phyloP scores from a whole-genome alignment of 2,888 invertebrate species.

The Trimorus sp. region DNA sequence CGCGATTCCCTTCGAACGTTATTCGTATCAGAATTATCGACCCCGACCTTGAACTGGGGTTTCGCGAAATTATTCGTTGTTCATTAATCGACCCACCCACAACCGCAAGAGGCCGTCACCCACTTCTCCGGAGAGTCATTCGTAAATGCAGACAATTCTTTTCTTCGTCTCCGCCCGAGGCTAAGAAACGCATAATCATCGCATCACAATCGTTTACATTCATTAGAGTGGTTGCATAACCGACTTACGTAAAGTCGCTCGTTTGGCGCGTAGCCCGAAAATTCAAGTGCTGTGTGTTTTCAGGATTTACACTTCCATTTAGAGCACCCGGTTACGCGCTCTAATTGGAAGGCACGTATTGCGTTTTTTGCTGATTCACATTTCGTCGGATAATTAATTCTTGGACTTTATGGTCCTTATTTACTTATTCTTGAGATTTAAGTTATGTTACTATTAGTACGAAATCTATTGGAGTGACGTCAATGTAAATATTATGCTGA shows the following conservation, averaged over 20 bases:
- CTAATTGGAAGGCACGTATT: too few relatives aligned
- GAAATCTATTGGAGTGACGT: too few relatives aligned
- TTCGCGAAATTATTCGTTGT: constrained; percentile 32
- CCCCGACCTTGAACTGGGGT: constrained; percentile 44
- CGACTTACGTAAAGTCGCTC: constrained; percentile 49
- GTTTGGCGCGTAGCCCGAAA: constrained; percentile 35
- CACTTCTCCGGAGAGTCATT: constrained; percentile 44
- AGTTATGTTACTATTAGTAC: too few relatives aligned
- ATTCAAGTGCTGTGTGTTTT: constrained; percentile 13
- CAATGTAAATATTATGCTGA: too few relatives aligned
- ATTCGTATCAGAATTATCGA: constrained; percentile 14
- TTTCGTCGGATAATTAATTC: too few relatives aligned
- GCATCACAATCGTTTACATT: constrained; percentile 57
- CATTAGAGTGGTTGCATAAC: constrained; percentile 48
- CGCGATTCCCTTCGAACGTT: background rate
- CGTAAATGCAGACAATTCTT: constrained; percentile 47
- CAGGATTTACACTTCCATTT: constrained; percentile 8
- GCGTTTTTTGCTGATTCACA: background rate
- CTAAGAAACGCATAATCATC: constrained; percentile 62
- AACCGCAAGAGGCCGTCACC: constrained; percentile 54
- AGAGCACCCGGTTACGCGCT: constrained; percentile 1
- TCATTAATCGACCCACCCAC: constrained; percentile 45
- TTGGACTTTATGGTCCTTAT: too few relatives aligned
- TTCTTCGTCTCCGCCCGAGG: constrained; percentile 43
- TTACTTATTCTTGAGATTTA: too few relatives aligned